Conservation (phyloP, 2,113 vertebrate species). For the Pogona vitticeps region DNA sequence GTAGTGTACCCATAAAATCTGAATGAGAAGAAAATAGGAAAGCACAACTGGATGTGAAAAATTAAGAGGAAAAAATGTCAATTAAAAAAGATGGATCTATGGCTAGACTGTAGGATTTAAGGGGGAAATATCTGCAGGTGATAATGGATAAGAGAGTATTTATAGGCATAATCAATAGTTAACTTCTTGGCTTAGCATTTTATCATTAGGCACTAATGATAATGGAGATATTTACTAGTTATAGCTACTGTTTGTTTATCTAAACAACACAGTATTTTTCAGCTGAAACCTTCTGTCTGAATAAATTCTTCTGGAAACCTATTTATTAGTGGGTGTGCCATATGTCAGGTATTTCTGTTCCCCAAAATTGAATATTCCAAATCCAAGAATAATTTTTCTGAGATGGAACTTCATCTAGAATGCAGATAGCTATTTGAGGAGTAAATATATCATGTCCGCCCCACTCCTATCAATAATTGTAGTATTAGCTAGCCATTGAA, state of each 20-base stretch:
- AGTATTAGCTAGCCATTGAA: slow-evolving; percentile 12
- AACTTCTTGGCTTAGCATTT: slow-evolving; percentile 30
- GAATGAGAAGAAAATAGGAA: neutral
- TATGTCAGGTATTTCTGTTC: slow-evolving; percentile 14
- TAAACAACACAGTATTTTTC: slow-evolving; percentile 31
- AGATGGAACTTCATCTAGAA: slow-evolving; percentile 16
- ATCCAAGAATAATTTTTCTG: slow-evolving; percentile 13
- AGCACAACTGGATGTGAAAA: neutral
- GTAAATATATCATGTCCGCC: neutral
- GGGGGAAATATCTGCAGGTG: neutral
- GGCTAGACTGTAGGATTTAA: neutral
- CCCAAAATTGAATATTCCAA: slow-evolving; percentile 8
- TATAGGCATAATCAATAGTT: slow-evolving; percentile 24
- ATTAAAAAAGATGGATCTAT: neutral
- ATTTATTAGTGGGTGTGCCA: neutral
- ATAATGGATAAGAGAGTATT: no score
- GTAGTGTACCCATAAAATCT: no score
- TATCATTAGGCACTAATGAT: neutral
- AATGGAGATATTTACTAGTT: slow-evolving; percentile 21
- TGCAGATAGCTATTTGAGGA: neutral
- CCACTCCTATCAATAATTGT: slow-evolving; percentile 2
- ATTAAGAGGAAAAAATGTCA: neutral
- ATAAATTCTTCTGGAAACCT: neutral
- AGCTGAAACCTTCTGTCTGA: slow-evolving; percentile 8
- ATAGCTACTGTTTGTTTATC: neutral